Evolutionary conservation across 1,140 invertebrate genomes (phyloP).

Genomic region (Harlomillsia oculata): DNA sequence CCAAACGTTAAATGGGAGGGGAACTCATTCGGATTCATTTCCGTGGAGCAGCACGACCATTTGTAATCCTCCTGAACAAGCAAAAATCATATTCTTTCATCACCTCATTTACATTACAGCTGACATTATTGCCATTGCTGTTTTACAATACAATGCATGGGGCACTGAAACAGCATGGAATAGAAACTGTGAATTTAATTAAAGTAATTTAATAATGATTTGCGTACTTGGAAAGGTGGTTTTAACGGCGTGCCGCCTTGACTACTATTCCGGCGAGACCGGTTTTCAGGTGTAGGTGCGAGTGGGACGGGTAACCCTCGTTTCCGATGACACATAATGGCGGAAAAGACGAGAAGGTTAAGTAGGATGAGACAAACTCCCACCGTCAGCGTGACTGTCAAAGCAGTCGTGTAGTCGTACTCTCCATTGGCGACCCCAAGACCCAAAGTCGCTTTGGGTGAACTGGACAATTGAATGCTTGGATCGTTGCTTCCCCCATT

Average conservation of each 20-base stretch:
- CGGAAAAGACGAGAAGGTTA: constrained; percentile 87
- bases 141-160: background rate
- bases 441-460: constrained; percentile 9
- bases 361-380: constrained; percentile 69
- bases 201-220: background rate
- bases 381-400: constrained; percentile 85
- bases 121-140: background rate
- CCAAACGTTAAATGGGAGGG: constrained; percentile 12
- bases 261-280: constrained; percentile 37
- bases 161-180: background rate
- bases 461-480: constrained; percentile 13
- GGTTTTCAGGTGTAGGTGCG: constrained; percentile 48
- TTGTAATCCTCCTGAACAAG: constrained; percentile 32
- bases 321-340: constrained; percentile 80
- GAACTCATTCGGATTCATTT: constrained; percentile 21
- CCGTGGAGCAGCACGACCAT: constrained; percentile 24
- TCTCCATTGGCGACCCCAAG: constrained; percentile 9
- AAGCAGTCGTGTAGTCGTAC: constrained; percentile 72
- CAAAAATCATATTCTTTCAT: background rate
- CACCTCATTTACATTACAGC: background rate
- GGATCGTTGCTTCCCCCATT: constrained; percentile 9
- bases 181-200: background rate
- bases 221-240: constrained; percentile 22
- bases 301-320: constrained; percentile 52
- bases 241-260: constrained; percentile 27